phyloP scores from a whole-genome alignment of 2,113 vertebrate genomes.

The Tetrao urogallus region DNA sequence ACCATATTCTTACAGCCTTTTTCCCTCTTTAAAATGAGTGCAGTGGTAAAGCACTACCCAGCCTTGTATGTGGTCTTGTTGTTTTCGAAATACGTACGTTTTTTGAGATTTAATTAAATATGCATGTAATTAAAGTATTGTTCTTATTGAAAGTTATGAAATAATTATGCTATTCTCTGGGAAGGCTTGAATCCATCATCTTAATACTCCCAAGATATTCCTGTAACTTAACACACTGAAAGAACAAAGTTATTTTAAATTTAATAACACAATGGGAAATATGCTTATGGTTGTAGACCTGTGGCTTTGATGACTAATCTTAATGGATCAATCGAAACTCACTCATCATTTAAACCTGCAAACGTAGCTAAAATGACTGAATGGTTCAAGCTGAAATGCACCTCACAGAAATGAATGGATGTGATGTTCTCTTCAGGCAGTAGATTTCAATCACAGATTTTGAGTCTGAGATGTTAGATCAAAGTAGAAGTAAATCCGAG shows the following conservation, averaged over 20 bases:
- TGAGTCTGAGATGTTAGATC: neutral
- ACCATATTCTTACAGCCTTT: neutral
- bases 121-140: neutral
- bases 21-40: neutral
- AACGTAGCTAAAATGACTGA: neutral
- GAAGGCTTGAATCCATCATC: neutral
- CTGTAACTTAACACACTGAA: neutral
- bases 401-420: neutral
- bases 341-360: neutral
- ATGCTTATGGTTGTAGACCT: neutral
- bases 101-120: neutral
- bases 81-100: neutral
- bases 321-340: neutral
- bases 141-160: neutral
- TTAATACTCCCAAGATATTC: neutral
- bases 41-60: neutral
- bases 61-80: neutral
- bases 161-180: neutral
- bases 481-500: neutral
- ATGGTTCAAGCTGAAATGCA: neutral
- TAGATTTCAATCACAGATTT: neutral
- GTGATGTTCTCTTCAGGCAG: neutral
- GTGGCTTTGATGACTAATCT: neutral
- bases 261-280: neutral
- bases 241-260: neutral